Evolutionary conservation across 2,797 vertebrate species (phyloP).

Genomic region (Lemur catta): DNA sequence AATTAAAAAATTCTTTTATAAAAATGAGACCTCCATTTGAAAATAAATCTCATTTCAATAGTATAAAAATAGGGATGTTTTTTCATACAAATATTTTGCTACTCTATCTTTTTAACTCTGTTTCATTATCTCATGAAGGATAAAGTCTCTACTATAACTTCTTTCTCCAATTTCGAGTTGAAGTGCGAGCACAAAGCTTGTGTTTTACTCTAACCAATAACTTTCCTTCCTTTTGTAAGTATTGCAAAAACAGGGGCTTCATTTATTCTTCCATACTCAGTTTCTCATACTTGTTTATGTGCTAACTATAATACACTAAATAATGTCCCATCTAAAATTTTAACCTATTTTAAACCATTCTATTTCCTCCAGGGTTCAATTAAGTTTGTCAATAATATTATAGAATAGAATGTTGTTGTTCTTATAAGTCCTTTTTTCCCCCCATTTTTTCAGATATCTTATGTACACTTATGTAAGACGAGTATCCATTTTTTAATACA

Average conservation of each 20-base stretch:
- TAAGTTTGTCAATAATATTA: not conserved
- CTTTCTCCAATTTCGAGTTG: not conserved
- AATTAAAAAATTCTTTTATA: not conserved
- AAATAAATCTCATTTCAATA: constrained; percentile 1
- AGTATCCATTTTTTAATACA: not conserved
- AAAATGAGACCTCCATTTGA: not conserved
- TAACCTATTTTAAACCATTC: not conserved
- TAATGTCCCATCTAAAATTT: not conserved
- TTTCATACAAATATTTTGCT: not conserved
- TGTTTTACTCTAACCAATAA: not conserved
- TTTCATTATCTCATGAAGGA: constrained; percentile 5
- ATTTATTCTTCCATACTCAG: not conserved
- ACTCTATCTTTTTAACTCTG: not conserved
- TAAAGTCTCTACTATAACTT: not conserved
- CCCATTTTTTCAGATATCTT: not conserved
- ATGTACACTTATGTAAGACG: not conserved
- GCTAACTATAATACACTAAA: not conserved
- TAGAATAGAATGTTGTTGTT: not conserved
- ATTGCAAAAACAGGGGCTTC: not conserved
- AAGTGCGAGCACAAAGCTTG: not conserved
- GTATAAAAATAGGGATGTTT: not conserved
- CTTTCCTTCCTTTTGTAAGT: constrained; percentile 12
- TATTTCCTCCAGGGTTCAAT: not conserved
- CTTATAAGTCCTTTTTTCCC: not conserved
- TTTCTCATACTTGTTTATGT: not conserved